Evolutionary conservation across 2,113 vertebrate genomes (phyloP).

Genomic region (Cnemophilus loriae): DNA sequence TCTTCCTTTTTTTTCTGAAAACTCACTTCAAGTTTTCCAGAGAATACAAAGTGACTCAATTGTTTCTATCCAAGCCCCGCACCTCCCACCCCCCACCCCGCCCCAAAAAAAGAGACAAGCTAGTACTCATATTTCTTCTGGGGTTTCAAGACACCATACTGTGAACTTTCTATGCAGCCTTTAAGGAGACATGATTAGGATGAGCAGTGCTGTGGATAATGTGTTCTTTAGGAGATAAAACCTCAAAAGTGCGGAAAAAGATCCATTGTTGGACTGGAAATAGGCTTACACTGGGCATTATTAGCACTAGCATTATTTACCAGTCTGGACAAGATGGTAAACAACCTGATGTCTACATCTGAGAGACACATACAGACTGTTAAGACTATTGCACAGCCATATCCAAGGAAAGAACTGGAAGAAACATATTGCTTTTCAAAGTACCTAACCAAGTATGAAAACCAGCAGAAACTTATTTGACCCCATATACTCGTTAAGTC

Average conservation of each 20-base stretch:
- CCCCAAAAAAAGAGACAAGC: background rate
- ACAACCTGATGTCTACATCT: background rate
- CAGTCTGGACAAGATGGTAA: background rate
- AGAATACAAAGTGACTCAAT: background rate
- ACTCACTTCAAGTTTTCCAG: background rate
- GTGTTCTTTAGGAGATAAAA: background rate
- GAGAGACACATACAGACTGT: background rate
- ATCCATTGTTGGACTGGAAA: background rate
- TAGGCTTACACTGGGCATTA: background rate
- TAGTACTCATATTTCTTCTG: background rate
- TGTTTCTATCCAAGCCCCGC: background rate
- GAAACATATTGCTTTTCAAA: background rate
- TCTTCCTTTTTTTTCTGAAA: background rate
- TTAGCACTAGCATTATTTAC: background rate
- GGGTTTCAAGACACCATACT: background rate
- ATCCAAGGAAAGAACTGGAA: background rate
- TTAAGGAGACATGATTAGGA: background rate
- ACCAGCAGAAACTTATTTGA: background rate
- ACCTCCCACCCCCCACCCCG: rapidly evolving
- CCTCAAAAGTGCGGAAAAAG: background rate
- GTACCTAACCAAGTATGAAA: background rate
- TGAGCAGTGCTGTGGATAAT: background rate
- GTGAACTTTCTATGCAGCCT: background rate
- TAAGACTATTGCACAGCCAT: background rate
- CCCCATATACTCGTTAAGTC: background rate